Evolutionary conservation across 2,113 vertebrate genomes (phyloP), one percentile per base, ranked within the genome.

Genomic region (Emydura subglobosa): DNA sequence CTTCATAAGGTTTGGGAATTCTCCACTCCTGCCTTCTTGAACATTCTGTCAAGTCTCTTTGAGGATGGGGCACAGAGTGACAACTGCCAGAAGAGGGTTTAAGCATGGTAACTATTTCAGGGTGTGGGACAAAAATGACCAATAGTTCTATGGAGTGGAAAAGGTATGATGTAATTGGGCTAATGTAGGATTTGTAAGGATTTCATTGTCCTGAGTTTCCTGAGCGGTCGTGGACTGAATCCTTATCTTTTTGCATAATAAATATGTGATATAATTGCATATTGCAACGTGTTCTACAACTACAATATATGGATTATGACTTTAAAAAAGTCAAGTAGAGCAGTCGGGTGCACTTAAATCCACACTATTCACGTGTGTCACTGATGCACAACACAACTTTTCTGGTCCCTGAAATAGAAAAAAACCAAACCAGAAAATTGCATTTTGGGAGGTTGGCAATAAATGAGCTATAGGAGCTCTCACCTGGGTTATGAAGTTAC

Each of bases 21-120:
- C 94, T 95, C 93, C 96, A 96, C 89, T 92, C 79, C 91, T 93
- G 95, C 78, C 54, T 55, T 79, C 82, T 27, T 76, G 50, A 86
- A 44, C 5, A 86, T 22, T 57, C 80, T 92, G 92, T 94, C 86
- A 90, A 57, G 94, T 68, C 92, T 76, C 55, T 96, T 21, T 88
- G 96, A 94, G 94, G 90, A 79, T 49, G 82, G 87, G 84, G 76
- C 1, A 39, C 90, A 85, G 84, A 92, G 54, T 94, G 92, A 89
- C 76, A 91, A 96, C 95, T 96, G 82, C 95, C 95, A 96, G 82
- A 94, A 94, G 95, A 89, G 93, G 92, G 92, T 96, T 95, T 92
- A 96, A 94, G 96, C 91, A 95, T 93, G 86, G 47, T 31, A 96
- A 96, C 96, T 93, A 97, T 93, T 97, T 91, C 95, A 96, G 93